phyloP scores from a whole-genome alignment of 2,113 vertebrate genomes.

The Butastur rufipennis region DNA sequence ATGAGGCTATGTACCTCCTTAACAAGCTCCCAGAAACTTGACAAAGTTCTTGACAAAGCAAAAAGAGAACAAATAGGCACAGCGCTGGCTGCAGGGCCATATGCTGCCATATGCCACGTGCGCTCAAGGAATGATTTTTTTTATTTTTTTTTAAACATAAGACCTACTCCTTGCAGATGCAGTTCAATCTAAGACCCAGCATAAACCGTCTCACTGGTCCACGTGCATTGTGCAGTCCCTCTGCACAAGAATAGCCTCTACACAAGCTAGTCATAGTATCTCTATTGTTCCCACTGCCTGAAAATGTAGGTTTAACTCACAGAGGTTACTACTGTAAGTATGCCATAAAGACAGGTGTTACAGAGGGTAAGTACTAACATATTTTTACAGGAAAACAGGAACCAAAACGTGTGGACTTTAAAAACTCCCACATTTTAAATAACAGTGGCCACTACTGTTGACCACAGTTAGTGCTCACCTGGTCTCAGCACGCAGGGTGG shows the following conservation, averaged over 20 bases:
- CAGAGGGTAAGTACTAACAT: neutral
- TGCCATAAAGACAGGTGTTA: neutral
- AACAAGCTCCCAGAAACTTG: neutral
- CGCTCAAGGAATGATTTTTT: neutral
- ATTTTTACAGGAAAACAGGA: neutral
- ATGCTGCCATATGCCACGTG: neutral
- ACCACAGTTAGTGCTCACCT: neutral
- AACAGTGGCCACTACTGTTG: neutral
- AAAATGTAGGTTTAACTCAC: neutral
- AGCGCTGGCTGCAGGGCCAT: neutral
- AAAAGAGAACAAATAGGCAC: neutral
- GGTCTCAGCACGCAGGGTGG: neutral
- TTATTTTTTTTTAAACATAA: neutral
- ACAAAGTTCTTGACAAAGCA: neutral
- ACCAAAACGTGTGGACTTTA: neutral
- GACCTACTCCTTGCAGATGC: neutral
- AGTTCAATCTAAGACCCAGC: neutral
- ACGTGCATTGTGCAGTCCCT: no score
- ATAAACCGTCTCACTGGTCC: rapidly evolving
- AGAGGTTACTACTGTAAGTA: neutral
- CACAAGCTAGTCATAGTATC: neutral
- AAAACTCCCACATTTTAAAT: rapidly evolving
- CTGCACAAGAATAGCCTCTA: neutral
- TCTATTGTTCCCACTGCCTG: no score
- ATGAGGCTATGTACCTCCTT: neutral